Base-by-base conservation (phyloP, 2,113 vertebrate species). In the Odocoileus hemionus region DNA sequence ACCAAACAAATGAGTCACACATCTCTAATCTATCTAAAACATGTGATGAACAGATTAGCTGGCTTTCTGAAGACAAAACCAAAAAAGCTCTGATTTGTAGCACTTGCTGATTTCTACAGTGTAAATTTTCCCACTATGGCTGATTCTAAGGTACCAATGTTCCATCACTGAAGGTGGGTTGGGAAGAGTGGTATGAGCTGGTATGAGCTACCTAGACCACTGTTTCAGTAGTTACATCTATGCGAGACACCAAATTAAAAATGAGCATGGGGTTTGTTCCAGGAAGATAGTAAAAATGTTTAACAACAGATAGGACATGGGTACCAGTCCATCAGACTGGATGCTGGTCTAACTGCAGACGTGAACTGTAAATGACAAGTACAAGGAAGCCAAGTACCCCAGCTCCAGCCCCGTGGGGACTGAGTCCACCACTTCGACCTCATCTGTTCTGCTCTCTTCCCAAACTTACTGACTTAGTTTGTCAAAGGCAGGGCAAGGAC, bases 401-500 rank as follows among this genome's bases (percentile, higher is more conserved):
- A 28, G 15, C n/a, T 4, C 58, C 26, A 6, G 19, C 13, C 14
- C 47, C 8, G 1, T 1, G 25, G 95, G 45, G 3, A 84, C 2
- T 3, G 30, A 82, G 91, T 26, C 2, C 76, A 39, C 9, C n/a
- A 55, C n/a, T 11, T 19, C 11, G 14, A 54, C 52, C 47, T 93
- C 84, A 26, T 3, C 60, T 57, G 45, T 85, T 39, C 55, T 57
- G 43, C 12, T 54, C 52, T 70, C 58, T 95, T 45, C 15, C 36
- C 61, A 92, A 93, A 74, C 33, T 70, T 14, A 83, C 67, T 78
- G 79, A 86, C 39, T 82, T 57, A 36, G 50, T 93, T 88, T 78
- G 78, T 93, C 83, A 95, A 93, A 92, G 87, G 21, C n/a, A 76
- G 83, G 43, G 45, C 43, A 57, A 94, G n/a, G 57, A 93, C 94